Conservation (phyloP, 30 jellyfish, hydroid and myxozoan genomes). For the Morbakka virulenta region DNA sequence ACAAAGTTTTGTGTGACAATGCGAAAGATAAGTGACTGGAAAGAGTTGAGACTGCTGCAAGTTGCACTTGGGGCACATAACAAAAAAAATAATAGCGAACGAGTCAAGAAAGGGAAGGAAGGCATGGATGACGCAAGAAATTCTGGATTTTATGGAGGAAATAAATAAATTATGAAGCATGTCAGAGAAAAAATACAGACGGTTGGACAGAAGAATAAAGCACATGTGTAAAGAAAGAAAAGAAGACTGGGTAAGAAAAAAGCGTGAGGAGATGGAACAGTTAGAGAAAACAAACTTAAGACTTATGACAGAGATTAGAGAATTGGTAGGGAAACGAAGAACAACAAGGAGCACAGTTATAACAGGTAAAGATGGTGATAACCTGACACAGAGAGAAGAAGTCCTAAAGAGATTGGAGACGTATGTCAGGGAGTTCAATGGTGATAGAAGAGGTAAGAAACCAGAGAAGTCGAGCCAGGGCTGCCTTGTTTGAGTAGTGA, state of each 20-base stretch:
- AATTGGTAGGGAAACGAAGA: constrained; percentile 9
- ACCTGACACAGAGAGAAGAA: not conserved
- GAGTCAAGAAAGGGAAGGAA: too few species aligned
- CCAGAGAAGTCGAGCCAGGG: not conserved
- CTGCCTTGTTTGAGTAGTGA: not conserved
- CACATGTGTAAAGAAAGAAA: not conserved
- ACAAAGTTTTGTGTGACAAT: too few species aligned
- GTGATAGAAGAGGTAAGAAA: not conserved
- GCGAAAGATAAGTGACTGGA: too few species aligned
- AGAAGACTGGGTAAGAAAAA: constrained; percentile 6
- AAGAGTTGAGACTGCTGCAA: too few species aligned
- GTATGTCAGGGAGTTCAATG: not conserved
- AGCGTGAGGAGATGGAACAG: not conserved
- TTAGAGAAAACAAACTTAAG: too few species aligned
- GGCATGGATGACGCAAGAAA: constrained; percentile 26
- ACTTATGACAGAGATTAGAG: too few species aligned
- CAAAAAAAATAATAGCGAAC: too few species aligned
- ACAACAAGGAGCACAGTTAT: not conserved
- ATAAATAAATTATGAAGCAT: not conserved
- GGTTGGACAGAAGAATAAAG: too few species aligned
- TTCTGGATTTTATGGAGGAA: constrained; percentile 19
- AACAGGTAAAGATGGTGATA: constrained; percentile 7
- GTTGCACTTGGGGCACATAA: too few species aligned
- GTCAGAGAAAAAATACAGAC: constrained; percentile 2
- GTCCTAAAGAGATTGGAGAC: not conserved